Evolutionary conservation across 2,113 vertebrate genomes (phyloP), one percentile per base, ranked within the genome.

Genomic region (Vimba vimba): DNA sequence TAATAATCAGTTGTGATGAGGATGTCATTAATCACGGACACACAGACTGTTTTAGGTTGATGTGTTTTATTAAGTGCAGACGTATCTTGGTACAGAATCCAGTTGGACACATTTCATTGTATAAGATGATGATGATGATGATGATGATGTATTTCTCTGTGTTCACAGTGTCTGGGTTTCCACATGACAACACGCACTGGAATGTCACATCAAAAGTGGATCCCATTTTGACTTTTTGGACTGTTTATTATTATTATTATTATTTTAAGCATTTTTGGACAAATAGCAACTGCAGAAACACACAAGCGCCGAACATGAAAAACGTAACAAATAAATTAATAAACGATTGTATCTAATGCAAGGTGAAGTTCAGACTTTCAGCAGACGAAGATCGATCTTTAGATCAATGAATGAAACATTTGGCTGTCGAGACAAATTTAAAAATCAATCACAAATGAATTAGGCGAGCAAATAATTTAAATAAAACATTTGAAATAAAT

Each of bases 281-380:
- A 97, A 95, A 96, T 97, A 97, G 96, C 97, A 96, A 96, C 96
- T 96, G 95, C 96, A 93, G 93, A 97, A 96, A 97, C 96, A 96
- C 96, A 95, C 96, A 96, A 96, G 96, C 95, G 94, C 95, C 95
- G 95, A 91, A 95, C 96, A 96, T 96, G 96, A 93, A 93, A 94
- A 36, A 96, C 96, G 96, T 95, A 94, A 94, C 95, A 94, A 77
- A 77, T 77, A 55, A 77, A 55, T 77, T 93, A 94, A 96, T 94
- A 96, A 96, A 96, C 96, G 96, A 97, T 97, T 97, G 96, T 96
- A 96, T 96, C 96, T 96, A 96, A 95, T 96, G 93, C 94, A 95
- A 93, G 93, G 88, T 10, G 92, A 91, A 90, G 93, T 93, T 92
- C 83, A 17, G 80, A 91, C 87, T 85, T 84, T 89, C 69, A 52